Percentiles rank a stretch among this genome's conserved stretches.
These are phyloP conservation scores for Cetonia aurata DNA, from an alignment of 2,888 invertebrate species.

Conservation along the genomic window DNA sequence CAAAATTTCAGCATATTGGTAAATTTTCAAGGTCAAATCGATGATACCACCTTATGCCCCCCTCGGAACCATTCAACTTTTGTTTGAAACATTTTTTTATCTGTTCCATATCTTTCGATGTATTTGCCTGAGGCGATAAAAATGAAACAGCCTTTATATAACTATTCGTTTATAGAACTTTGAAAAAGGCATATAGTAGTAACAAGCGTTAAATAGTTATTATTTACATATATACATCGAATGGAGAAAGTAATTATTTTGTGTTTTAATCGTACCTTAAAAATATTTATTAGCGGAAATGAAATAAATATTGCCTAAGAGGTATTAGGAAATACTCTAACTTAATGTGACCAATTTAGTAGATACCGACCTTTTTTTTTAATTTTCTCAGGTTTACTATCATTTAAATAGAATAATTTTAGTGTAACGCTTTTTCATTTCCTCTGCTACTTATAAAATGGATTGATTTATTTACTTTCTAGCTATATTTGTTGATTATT, in stretches of 20 bases:
- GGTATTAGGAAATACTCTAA: conserved; percentile 7
- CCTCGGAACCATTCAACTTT: no score
- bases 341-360: background rate
- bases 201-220: no score
- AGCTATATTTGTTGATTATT: conserved; percentile 30
- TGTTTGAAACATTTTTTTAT: no score
- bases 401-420: background rate
- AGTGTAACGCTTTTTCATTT: conserved; percentile 18
- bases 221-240: no score
- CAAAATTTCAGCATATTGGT: no score
- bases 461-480: conserved; percentile 40
- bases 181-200: no score
- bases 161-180: no score
- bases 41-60: no score
- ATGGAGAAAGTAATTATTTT: conserved; percentile 18
- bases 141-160: no score
- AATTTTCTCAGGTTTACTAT: background rate
- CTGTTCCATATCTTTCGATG: no score
- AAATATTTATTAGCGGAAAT: conserved; percentile 2
- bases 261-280: conserved; percentile 1
- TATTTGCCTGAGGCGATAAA: no score
- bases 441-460: conserved; percentile 32
- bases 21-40: no score
- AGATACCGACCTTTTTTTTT: conserved; percentile 4
- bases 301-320: conserved; percentile 5